Evolutionary conservation across 1,140 invertebrate genomes (phyloP).

Genomic region (Thaumetopoea pityocampa): DNA sequence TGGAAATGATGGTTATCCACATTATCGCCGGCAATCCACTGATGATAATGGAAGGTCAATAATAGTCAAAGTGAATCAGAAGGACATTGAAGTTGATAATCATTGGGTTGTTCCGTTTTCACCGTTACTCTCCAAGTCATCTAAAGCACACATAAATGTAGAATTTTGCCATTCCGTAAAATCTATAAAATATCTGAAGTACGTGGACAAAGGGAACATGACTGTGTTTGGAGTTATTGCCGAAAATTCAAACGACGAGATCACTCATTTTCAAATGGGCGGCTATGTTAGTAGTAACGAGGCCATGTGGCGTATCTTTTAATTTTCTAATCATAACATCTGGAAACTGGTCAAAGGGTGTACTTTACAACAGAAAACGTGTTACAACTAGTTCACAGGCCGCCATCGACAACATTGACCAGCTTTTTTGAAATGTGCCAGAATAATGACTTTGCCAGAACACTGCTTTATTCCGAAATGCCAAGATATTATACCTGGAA

Average conservation of each 20-base stretch:
- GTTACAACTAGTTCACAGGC: conserved; percentile 30
- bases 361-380: conserved; percentile 44
- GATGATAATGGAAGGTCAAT: conserved; percentile 24
- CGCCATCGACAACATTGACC: conserved; percentile 47
- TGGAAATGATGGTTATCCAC: conserved; percentile 26
- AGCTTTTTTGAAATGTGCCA: conserved; percentile 58
- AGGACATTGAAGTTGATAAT: conserved; percentile 21
- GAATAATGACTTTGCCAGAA: conserved; percentile 52
- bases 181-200: conserved; percentile 6
- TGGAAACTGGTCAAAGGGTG: conserved; percentile 63
- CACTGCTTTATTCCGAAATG: conserved; percentile 57
- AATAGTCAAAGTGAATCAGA: conserved; percentile 20
- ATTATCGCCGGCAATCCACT: conserved; percentile 22
- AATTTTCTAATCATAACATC: conserved; percentile 23
- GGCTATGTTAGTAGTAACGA: conserved; percentile 24
- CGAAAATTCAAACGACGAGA: conserved; percentile 19
- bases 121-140: conserved; percentile 20
- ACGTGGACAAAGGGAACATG: conserved; percentile 12
- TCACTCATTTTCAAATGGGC: conserved; percentile 18
- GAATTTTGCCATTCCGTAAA: conserved; percentile 8
- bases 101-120: conserved; percentile 24
- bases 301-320: conserved; percentile 18
- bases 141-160: conserved; percentile 22
- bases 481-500: conserved; percentile 48
- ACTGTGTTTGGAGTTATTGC: conserved; percentile 14